phyloP scores from a whole-genome alignment of 2,797 vertebrate species.

The Crocodylus rhombifer region DNA sequence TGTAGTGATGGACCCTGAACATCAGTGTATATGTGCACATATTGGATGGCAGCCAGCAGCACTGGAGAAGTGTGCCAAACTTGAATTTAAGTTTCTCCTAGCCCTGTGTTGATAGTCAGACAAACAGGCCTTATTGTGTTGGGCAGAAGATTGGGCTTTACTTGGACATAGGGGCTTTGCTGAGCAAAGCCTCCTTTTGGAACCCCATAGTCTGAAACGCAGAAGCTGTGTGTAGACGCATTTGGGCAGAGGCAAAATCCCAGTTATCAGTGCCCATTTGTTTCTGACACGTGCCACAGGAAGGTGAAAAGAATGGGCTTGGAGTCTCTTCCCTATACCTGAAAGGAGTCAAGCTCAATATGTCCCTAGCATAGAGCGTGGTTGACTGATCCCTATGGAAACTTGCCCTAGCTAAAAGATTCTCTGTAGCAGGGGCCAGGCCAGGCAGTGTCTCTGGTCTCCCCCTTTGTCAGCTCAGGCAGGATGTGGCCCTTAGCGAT shows the following conservation, averaged over 20 bases:
- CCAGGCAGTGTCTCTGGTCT: background rate
- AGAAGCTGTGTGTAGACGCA: too few species aligned
- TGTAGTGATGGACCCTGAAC: too few species aligned
- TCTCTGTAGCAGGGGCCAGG: background rate
- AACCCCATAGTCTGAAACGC: background rate
- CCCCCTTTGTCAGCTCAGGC: background rate
- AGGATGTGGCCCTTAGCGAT: background rate
- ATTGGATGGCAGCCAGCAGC: too few species aligned
- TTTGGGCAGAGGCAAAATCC: background rate
- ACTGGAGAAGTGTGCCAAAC: too few species aligned
- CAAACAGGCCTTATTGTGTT: too few species aligned
- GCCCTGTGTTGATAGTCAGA: too few species aligned
- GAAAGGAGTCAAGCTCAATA: background rate
- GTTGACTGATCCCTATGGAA: background rate
- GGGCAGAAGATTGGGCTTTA: background rate
- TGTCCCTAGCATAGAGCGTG: background rate
- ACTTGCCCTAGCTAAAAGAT: background rate
- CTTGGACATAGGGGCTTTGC: background rate
- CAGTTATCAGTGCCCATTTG: background rate
- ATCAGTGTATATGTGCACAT: too few species aligned
- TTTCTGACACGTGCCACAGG: background rate
- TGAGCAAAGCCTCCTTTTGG: background rate
- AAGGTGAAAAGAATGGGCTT: background rate
- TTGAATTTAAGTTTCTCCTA: too few species aligned
- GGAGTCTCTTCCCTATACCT: background rate